Evolutionary conservation across 2,888 invertebrate genomes (phyloP), one percentile per base, ranked within the genome.

Genomic region (Galeruca laticollis): DNA sequence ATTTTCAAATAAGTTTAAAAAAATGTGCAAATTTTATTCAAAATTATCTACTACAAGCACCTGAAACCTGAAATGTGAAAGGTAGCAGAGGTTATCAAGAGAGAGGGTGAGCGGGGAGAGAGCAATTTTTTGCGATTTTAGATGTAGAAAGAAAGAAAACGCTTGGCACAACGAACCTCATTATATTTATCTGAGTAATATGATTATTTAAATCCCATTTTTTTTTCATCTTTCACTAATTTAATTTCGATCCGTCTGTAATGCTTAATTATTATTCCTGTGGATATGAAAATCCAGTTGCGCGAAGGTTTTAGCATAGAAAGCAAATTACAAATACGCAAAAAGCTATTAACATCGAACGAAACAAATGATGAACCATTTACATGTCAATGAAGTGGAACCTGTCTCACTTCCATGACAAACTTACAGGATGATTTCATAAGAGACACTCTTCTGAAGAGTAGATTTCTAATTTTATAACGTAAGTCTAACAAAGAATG

Each of bases 331-430:
- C 75, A 76, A 73, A 75, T 74, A 75, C 73, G 73, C 76, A 76
- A 72, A 60, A 69, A 76, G 76, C 75, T 69, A 77, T 79, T 76
- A 78, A 79, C 78, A 79, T 79, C 78, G 78, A 79, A 77, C 77
- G 66, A 78, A 78, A 78, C 78, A 78, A 80, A 80, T 77, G 80
- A 74, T 71, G 59, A 67, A 66, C 74, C 72, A 78, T 80, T 80
- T 80, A 70, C 75, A 75, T 75, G 72, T 73, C 75, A 72, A 75
- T 75, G 67, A 75, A 66, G 70, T 68, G 56, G 69, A 67, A 59
- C 66, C 37, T 60, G 72, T 54, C 64, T 51, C 52, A 18, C 35
- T 18, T 4, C 11, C 60, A 18, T 15, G 60, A 40, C 18, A 59
- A 10, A 4, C 31, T 4, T 59, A 59, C 57, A 37, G 37, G 57